Conservation (phyloP, 2,113 vertebrate genomes). For the Elephas maximus region DNA sequence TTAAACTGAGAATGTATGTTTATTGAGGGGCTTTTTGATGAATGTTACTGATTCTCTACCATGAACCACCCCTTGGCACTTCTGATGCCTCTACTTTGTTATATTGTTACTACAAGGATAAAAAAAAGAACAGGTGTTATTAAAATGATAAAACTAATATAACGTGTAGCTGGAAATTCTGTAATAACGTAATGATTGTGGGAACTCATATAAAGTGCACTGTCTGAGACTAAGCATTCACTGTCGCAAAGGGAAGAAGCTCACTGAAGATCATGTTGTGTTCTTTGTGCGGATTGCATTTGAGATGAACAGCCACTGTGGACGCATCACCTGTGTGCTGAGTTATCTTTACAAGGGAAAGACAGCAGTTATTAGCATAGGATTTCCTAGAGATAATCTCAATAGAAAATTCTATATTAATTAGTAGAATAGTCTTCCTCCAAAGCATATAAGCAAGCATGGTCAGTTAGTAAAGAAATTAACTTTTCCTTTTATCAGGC, state of each 20-base stretch:
- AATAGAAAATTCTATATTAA: conserved; percentile 25
- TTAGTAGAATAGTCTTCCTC: conserved; percentile 26
- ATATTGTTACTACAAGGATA: conserved; percentile 5
- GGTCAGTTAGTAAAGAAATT: background rate
- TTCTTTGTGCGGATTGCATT: conserved; percentile 23
- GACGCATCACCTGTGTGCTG: background rate
- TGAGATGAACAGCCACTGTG: background rate
- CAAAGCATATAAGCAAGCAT: conserved; percentile 9
- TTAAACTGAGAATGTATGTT: background rate
- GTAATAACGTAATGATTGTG: conserved; percentile 14
- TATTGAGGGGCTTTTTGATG: background rate
- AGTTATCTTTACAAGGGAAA: background rate
- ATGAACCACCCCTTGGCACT: background rate
- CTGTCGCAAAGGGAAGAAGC: background rate
- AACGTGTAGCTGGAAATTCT: background rate
- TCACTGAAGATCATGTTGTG: background rate
- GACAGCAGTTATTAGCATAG: background rate
- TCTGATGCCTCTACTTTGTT: background rate
- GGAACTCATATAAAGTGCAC: background rate
- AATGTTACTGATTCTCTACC: background rate
- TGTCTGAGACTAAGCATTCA: background rate
- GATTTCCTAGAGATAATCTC: conserved; percentile 41
- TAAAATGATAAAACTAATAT: conserved; percentile 47
- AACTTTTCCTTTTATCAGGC: conserved; percentile 6
- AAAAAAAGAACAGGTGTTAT: background rate